Percentiles rank a stretch among this genome's conserved stretches.
Conservation (phyloP, 2,888 invertebrate species). For the Mactromeris polynyma region DNA sequence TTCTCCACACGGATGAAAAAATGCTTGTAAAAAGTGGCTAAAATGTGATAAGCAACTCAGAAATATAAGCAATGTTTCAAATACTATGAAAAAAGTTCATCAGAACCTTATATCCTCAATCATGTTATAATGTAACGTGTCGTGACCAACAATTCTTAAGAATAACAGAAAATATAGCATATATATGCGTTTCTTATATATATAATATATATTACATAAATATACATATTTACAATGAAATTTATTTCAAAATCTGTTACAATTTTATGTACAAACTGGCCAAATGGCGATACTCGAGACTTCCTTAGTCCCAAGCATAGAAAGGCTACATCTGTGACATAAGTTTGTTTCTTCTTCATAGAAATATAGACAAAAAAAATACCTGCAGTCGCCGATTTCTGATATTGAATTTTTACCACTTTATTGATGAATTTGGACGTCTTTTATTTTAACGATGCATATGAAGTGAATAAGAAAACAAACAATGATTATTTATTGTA, state of each 20-base stretch:
- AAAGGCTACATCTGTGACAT: not conserved
- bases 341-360: not conserved
- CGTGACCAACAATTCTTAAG: constrained; percentile 36
- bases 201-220: constrained; percentile 29
- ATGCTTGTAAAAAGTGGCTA: not conserved
- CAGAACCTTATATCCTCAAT: constrained; percentile 36
- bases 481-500: no score
- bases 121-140: constrained; percentile 32
- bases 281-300: constrained; percentile 12
- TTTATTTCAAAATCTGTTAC: constrained; percentile 13
- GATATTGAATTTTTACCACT: no score
- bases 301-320: not conserved
- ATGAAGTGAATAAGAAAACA: no score
- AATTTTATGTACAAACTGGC: constrained; percentile 37
- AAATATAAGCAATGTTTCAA: constrained; percentile 28
- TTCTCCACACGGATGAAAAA: not conserved
- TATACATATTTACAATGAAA: constrained; percentile 38
- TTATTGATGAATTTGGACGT: no score
- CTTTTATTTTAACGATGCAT: no score
- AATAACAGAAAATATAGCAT: constrained; percentile 44
- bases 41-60: not conserved
- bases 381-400: no score
- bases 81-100: constrained; percentile 35
- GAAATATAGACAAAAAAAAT: not conserved
- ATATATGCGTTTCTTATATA: constrained; percentile 31